phyloP scores from a whole-genome alignment of 2,888 invertebrate genomes.

The Mechanitis mazaeus region DNA sequence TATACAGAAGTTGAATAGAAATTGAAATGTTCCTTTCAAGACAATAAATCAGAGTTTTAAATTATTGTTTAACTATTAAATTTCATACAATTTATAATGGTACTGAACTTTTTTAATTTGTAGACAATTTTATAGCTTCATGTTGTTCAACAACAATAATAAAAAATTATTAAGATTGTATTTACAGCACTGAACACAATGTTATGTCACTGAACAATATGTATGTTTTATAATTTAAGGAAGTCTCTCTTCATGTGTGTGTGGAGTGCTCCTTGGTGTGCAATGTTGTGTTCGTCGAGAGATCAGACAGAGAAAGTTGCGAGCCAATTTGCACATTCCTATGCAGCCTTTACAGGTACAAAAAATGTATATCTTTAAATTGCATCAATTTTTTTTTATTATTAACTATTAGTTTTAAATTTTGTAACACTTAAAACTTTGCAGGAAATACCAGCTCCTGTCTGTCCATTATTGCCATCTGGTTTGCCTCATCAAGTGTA shows the following conservation, averaged over 20 bases:
- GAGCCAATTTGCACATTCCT: conserved; percentile 65
- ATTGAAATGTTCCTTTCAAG: too few relatives aligned
- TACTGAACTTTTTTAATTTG: too few relatives aligned
- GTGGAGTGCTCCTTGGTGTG: conserved; percentile 78
- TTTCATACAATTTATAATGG: too few relatives aligned
- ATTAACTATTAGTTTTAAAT: too few relatives aligned
- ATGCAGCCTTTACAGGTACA: conserved; percentile 66
- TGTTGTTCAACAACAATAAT: too few relatives aligned
- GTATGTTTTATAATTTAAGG: conserved; percentile 39
- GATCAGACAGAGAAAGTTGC: conserved; percentile 59
- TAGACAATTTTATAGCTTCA: too few relatives aligned
- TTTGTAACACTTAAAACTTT: conserved; percentile 24
- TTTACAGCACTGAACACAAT: neutral
- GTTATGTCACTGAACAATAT: too few relatives aligned
- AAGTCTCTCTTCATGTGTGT: conserved; percentile 78
- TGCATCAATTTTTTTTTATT: too few relatives aligned
- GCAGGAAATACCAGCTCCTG: conserved; percentile 57
- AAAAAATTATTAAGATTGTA: neutral
- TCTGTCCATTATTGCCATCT: conserved; percentile 58
- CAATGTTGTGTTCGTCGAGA: conserved; percentile 79
- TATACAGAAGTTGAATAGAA: too few relatives aligned
- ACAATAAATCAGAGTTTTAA: too few relatives aligned
- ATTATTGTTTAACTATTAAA: too few relatives aligned
- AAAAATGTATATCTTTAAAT: neutral
- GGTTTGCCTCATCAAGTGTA: conserved; percentile 69